phyloP scores from a whole-genome alignment of 2,888 invertebrate species.

The Melinaea marsaeus region DNA sequence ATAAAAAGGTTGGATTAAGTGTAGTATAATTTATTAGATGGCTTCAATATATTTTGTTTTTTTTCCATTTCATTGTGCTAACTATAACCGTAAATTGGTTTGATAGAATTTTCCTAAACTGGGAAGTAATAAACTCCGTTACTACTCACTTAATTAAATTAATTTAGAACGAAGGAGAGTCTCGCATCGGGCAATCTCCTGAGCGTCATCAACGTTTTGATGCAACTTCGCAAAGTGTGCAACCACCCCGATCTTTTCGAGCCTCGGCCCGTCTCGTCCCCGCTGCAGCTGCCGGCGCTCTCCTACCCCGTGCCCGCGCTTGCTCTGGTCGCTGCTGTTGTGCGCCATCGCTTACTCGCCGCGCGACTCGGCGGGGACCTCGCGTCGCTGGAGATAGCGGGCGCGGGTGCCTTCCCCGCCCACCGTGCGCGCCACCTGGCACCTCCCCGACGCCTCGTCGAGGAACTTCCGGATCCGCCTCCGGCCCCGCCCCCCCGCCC shows the following conservation, averaged over 20 bases:
- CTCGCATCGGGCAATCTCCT: conserved; percentile 94
- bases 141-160: not conserved
- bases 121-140: not conserved
- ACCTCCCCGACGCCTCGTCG: conserved; percentile 75
- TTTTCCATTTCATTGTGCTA: too few species aligned
- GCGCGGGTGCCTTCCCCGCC: conserved; percentile 88
- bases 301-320: conserved; percentile 83
- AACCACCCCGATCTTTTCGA: conserved; percentile 99
- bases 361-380: conserved; percentile 84
- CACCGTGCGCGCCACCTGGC: conserved; percentile 87
- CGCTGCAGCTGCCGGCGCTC: conserved; percentile 92
- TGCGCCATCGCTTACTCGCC: conserved; percentile 81
- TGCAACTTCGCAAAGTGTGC: conserved; percentile 98
- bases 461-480: conserved; percentile 74
- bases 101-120: not conserved
- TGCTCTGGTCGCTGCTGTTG: conserved; percentile 84
- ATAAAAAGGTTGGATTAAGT: too few species aligned
- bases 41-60: too few species aligned
- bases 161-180: conserved; percentile 91
- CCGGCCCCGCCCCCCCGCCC: conserved; percentile 82
- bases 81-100: too few species aligned
- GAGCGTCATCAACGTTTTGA: conserved; percentile 96
- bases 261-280: conserved; percentile 95
- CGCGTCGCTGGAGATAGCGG: conserved; percentile 81
- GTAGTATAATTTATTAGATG: too few species aligned